A percentile compares a stretch with the other conserved stretches of the same genome.
Conservation (phyloP, 2,113 vertebrate genomes). For the Puma concolor region DNA sequence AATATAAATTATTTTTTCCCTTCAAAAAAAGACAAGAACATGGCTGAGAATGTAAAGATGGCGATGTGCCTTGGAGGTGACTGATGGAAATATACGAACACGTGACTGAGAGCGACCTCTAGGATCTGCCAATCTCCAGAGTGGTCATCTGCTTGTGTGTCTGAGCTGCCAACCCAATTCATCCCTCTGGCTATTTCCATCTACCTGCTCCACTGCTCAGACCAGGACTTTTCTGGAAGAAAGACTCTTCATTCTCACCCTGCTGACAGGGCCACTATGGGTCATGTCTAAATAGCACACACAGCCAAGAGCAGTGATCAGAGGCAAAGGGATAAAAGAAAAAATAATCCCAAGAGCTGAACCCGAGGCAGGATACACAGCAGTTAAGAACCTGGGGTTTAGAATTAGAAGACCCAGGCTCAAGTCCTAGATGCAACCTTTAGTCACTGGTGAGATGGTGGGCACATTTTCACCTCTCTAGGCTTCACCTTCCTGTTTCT, state of each 20-base stretch:
- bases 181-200: background rate
- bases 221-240: background rate
- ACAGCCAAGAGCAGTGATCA: background rate
- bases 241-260: background rate
- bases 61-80: background rate
- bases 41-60: background rate
- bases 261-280: background rate
- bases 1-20: background rate
- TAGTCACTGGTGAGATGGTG: background rate
- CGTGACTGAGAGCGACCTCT: too few relatives aligned
- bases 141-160: background rate
- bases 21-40: conserved; percentile 34
- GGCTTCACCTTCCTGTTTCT: background rate
- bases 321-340: background rate
- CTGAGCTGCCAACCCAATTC: background rate
- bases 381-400: background rate
- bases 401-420: background rate
- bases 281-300: background rate
- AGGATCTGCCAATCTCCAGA: background rate
- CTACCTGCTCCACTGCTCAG: background rate
- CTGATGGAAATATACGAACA: background rate
- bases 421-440: background rate
- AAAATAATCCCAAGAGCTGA: background rate
- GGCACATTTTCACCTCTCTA: background rate
- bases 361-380: background rate